Evolutionary conservation across 2,888 invertebrate genomes (phyloP), one percentile per base, ranked within the genome.

Genomic region (Andrena praecox): DNA sequence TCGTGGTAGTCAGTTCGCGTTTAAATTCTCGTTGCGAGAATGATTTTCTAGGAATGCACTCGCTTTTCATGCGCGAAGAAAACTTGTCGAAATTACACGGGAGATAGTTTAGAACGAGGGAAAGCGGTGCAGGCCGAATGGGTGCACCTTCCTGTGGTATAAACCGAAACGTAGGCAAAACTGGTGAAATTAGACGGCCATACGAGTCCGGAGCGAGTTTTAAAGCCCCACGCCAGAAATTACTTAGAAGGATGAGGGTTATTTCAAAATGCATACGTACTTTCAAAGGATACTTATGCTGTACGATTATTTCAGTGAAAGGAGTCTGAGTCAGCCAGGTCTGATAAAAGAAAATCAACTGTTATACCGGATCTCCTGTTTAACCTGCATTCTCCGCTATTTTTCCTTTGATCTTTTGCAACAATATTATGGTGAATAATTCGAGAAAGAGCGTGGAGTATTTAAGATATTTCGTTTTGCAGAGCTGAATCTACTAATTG

Each of bases 301-400:
- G 74, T 64, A 52, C 71, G 75, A 85, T 76, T 66, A 62, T 85
- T 60, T 72, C 59, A 75, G 82, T 77, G 85, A 85, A 85, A 86
- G 83, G 78, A 76, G 66, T 16, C 72, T 24, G 66, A 72, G 74
- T 71, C 73, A 74, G 73, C 59, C 31, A 54, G 60, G 67, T 59
- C 59, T 75, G 74, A 77, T 81, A 77, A 81, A 77, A 85, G 70
- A 73, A 69, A 81, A 63, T 76, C 72, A 33, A 82, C 75, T 78
- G 76, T 82, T 76, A 63, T 72, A 16, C 4, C 20, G 20, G 27
- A 54, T 33, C 48, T 2, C 16, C 1, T 54, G 63, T 62, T 29
- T 29, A 48, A 50, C 35, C 1, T 24, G 10, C 56, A 48, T 66
- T 10, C 27, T 52, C 52, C 33, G 52, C 6, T 29, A 24, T 31